Percentiles rank a stretch among this genome's conserved stretches.
phyloP scores from a whole-genome alignment of 2,113 vertebrate species.

The Thomomys bottae region DNA sequence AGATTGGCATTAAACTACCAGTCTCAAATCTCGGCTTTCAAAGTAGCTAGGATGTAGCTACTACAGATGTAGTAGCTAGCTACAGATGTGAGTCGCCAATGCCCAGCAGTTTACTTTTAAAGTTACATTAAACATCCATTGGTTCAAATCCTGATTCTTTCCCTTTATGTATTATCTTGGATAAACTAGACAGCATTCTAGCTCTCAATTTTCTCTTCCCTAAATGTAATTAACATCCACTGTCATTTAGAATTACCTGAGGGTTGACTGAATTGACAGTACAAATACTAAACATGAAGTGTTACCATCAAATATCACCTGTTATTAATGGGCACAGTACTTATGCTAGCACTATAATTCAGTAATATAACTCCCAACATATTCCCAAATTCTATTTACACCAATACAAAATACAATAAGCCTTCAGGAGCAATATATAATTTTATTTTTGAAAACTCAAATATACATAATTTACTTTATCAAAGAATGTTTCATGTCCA shows the following conservation, averaged over 20 bases:
- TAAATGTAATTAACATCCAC: constrained; percentile 16
- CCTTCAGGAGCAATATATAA: neutral
- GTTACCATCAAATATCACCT: neutral
- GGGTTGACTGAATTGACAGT: neutral
- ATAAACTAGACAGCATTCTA: neutral
- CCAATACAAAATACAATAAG: constrained; percentile 10
- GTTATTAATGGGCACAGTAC: neutral
- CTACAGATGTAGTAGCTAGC: no score
- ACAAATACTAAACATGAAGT: neutral
- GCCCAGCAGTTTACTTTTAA: neutral
- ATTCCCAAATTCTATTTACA: constrained; percentile 39
- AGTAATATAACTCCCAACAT: neutral
- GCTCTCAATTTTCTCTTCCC: constrained; percentile 24
- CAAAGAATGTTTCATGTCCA: neutral
- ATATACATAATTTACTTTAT: constrained; percentile 28
- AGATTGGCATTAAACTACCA: no score
- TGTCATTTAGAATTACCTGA: neutral
- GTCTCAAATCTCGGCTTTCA: no score
- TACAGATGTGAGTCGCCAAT: no score
- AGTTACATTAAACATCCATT: neutral
- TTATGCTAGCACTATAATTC: constrained; percentile 14
- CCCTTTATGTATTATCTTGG: neutral
- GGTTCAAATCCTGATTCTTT: constrained; percentile 30
- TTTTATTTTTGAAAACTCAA: neutral
- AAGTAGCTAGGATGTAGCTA: no score